Evolutionary conservation across 2,888 invertebrate species (phyloP), one percentile per base, ranked within the genome.

Genomic region (Clitarchus hookeri): DNA sequence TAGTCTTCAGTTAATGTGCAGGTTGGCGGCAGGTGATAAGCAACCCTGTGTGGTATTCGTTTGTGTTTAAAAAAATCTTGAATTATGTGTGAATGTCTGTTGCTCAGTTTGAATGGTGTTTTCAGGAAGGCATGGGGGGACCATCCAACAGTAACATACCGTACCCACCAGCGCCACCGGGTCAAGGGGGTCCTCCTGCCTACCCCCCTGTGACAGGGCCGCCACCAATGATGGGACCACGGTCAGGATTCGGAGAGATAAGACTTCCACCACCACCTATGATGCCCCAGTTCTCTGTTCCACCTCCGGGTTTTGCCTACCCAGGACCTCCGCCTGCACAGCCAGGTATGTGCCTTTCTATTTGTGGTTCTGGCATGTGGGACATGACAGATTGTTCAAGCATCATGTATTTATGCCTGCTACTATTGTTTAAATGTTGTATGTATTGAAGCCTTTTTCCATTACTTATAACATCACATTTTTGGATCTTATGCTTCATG

Each of bases 241-340:
- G 85, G 78, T 65, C 89, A 19, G 88, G 88, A 16, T 89, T 88
- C 84, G 85, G 85, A 44, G 87, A 84, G 23, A 87, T 84, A n/a
- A 13, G 85, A n/a, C 26, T 87, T 26, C 87, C 84, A 25, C 87
- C 86, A 13, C 94, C 94, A 13, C 93, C 94, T 4, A 94, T 95
- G 92, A 94, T 96, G 87, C 94, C 96, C 44, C 95, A 95, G 36
- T 96, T 96, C 91, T 95, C 94, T 78, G 95, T 96, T 90, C 97
- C 97, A 77, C 96, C 97, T 44, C 96, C 97, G 19, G 96, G 96
- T 65, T 96, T 95, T 91, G 93, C 93, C 48, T 85, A 82, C 8
- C 82, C 80, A 36, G 85, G 84, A 13, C 84, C 84, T 25, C 90
- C 86, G 89, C 91, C 86, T 85, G 90, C 87, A 84, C 89, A 26